Evolutionary conservation across 2,888 invertebrate species (phyloP).

Genomic region (Drosophila tanythrix): DNA sequence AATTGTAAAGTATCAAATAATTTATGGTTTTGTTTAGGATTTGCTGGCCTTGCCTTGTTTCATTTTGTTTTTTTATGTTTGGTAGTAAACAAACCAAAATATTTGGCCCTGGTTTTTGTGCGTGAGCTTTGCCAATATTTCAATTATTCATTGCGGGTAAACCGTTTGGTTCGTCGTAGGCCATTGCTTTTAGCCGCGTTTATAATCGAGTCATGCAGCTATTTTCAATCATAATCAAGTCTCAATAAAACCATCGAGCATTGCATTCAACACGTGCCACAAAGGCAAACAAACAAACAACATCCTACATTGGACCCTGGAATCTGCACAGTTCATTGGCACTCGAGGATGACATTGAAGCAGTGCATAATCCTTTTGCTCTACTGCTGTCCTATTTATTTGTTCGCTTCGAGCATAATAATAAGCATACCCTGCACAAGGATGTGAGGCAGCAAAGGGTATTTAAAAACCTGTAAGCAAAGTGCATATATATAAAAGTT

Average conservation of each 20-base stretch:
- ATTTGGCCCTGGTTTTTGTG: slow-evolving; percentile 43
- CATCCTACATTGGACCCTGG: slow-evolving; percentile 27
- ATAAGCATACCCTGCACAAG: slow-evolving; percentile 12
- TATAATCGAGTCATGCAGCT: slow-evolving; percentile 26
- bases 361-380: slow-evolving; percentile 35
- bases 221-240: slow-evolving; percentile 9
- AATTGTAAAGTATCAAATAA: slow-evolving; percentile 16
- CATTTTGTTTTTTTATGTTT: slow-evolving; percentile 7
- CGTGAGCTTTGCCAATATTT: slow-evolving; percentile 39
- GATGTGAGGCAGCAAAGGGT: background rate
- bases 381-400: slow-evolving; percentile 13
- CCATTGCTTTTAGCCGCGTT: slow-evolving; percentile 21
- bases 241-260: slow-evolving; percentile 1
- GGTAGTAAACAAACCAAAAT: slow-evolving; percentile 17
- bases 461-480: background rate
- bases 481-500: no score
- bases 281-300: slow-evolving; percentile 29
- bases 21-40: slow-evolving; percentile 35
- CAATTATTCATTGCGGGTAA: slow-evolving; percentile 44
- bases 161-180: slow-evolving; percentile 18
- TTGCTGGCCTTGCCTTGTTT: slow-evolving; percentile 39
- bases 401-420: background rate
- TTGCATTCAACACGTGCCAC: slow-evolving; percentile 42
- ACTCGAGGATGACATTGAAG: slow-evolving; percentile 36
- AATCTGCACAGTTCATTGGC: slow-evolving; percentile 39